phyloP scores from a whole-genome alignment of 2,797 vertebrate genomes.

The Cossypha polioptera region DNA sequence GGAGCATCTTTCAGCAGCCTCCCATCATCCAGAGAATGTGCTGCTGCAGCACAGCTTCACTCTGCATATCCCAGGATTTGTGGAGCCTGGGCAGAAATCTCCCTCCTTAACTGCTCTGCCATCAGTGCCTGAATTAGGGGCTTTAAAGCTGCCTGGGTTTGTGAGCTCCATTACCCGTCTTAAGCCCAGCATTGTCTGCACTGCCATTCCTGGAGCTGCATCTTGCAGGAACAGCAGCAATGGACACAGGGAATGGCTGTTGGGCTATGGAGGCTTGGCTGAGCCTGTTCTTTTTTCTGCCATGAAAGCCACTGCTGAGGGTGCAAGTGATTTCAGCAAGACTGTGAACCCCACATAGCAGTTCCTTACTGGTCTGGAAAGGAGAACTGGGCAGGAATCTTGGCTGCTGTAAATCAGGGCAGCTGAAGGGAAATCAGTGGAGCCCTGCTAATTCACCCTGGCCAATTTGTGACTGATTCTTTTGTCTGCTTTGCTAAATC shows the following conservation, averaged over 20 bases:
- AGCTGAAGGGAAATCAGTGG: neutral
- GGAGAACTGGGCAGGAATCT: neutral
- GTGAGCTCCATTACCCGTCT: neutral
- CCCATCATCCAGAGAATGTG: neutral
- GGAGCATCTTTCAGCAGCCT: neutral
- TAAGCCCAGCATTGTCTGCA: neutral
- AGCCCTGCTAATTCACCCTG: neutral
- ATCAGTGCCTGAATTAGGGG: neutral
- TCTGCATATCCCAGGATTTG: neutral
- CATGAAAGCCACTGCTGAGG: neutral
- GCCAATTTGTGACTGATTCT: constrained; percentile 6
- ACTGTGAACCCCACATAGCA: neutral
- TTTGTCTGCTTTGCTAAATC: constrained; percentile 29
- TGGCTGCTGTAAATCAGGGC: neutral
- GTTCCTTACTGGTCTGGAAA: neutral
- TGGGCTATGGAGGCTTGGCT: neutral
- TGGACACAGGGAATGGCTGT: neutral
- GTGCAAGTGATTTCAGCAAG: neutral
- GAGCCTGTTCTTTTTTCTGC: neutral
- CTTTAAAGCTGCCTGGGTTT: neutral
- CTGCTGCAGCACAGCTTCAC: neutral
- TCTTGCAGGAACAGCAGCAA: neutral
- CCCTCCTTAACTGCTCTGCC: neutral
- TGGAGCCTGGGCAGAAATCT: neutral
- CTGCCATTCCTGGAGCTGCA: neutral